Evolutionary conservation across 2,797 vertebrate species (phyloP).

Genomic region (Micromesistius poutassou): DNA sequence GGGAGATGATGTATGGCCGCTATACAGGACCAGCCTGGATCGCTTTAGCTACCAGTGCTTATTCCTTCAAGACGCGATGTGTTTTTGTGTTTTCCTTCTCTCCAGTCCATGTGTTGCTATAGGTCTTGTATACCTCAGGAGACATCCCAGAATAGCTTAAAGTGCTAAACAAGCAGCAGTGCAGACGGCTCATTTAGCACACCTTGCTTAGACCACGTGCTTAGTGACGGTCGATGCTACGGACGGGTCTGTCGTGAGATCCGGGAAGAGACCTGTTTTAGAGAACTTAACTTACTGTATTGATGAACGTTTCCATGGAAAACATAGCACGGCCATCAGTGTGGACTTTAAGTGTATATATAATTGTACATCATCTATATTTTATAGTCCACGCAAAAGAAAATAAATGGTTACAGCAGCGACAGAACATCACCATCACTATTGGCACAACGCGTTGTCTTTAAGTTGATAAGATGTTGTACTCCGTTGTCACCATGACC

Average conservation of each 20-base stretch:
- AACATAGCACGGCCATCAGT: too few species aligned
- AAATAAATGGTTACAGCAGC: too few species aligned
- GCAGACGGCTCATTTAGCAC: conserved; percentile 17
- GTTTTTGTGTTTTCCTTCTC: conserved; percentile 15
- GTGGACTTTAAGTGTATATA: not conserved
- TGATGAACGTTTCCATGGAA: too few species aligned
- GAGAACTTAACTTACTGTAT: too few species aligned
- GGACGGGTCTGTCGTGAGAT: not conserved
- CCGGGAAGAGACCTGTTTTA: not conserved
- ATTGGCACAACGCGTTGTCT: not conserved
- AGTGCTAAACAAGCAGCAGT: conserved; percentile 6
- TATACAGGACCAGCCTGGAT: not conserved
- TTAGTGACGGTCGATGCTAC: not conserved
- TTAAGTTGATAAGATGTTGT: not conserved
- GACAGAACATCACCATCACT: not conserved
- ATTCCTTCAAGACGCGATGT: conserved; percentile 16
- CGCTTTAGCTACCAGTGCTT: conserved; percentile 14
- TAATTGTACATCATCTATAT: not conserved
- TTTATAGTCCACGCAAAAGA: not conserved
- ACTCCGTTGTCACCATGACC: not conserved
- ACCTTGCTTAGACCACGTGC: conserved; percentile 4
- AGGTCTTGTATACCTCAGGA: conserved; percentile 17
- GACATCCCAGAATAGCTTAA: conserved; percentile 19
- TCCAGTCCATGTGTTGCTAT: conserved; percentile 2
- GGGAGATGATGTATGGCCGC: conserved; percentile 23